phyloP scores from a whole-genome alignment of 2,888 invertebrate genomes.

The Drosophila nigricruria region DNA sequence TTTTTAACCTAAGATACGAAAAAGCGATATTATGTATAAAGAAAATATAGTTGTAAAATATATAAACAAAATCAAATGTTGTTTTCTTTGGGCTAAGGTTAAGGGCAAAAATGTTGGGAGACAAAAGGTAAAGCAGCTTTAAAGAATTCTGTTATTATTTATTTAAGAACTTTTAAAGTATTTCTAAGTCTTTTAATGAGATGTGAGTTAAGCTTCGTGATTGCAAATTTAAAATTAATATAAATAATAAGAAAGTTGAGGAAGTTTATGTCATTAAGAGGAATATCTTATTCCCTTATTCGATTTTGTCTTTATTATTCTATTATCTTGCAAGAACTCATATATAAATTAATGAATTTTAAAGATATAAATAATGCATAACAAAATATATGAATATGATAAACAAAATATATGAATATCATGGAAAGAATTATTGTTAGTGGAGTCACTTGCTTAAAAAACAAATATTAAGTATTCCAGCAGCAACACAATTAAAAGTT shows the following conservation, averaged over 20 bases:
- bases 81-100: slow-evolving; percentile 3
- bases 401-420: too few species aligned
- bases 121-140: not conserved
- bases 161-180: not conserved
- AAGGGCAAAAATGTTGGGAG: not conserved
- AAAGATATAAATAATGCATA: too few species aligned
- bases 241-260: not conserved
- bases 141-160: not conserved
- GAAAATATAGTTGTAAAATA: slow-evolving; percentile 26
- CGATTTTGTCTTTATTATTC: too few species aligned
- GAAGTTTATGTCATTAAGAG: not conserved
- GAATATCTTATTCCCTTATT: not conserved
- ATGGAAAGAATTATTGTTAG: too few species aligned
- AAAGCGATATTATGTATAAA: slow-evolving; percentile 51
- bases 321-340: too few species aligned
- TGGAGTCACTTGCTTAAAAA: too few species aligned
- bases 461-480: too few species aligned
- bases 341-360: too few species aligned
- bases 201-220: not conserved
- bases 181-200: not conserved
- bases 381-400: too few species aligned
- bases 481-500: too few species aligned
- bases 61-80: slow-evolving; percentile 1
- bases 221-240: not conserved
- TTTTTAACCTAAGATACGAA: slow-evolving; percentile 27